Evolutionary conservation across 1,140 invertebrate species (phyloP), one percentile per base, ranked within the genome.

Genomic region (Heliconius congener): DNA sequence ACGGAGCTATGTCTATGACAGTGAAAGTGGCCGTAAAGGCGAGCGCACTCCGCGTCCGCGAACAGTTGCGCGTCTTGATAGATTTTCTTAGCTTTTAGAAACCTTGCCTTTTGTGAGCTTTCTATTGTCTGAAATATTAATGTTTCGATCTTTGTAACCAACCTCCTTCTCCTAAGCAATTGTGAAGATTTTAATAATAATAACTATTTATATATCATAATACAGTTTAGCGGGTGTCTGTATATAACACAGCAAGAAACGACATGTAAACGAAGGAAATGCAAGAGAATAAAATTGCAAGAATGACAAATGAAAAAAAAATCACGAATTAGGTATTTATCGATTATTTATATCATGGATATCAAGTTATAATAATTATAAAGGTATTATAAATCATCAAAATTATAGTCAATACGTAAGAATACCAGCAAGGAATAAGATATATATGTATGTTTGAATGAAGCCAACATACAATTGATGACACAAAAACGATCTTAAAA

Each of bases 21-120:
- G 91, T 91, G 91, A 92, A 91, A 92, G 89, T 90, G 86, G 84
- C 84, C 79, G 85, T 83, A 83, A 87, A 86, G 84, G 81, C 84
- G 86, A 87, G 80, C 83, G 84, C 84, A 82, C 78, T 81, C 80
- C 71, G 77, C 77, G 71, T 42, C 9, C 9, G 39, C 39, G 39
- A 80, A 71, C 74, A 74, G 46, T 75, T 77, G 71, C 78, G 73
- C 73, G 73, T 76, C 76, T 78, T 78, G 77, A 76, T 81, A 81
- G 77, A 78, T 81, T 81, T 81, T 81, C 75, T 71, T 81, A 55
- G 57, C 37, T 70, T 18, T 73, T 66, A 78, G 71, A 78, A 78
- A 78, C 71, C 37, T 34, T 73, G 30, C 71, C 55, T 66, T 73
- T 37, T 37, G 71, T 73, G 30, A 71, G 71, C 71, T 78, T 73